phyloP scores from a whole-genome alignment of 2,797 vertebrate genomes.

The Propithecus perrieri region DNA sequence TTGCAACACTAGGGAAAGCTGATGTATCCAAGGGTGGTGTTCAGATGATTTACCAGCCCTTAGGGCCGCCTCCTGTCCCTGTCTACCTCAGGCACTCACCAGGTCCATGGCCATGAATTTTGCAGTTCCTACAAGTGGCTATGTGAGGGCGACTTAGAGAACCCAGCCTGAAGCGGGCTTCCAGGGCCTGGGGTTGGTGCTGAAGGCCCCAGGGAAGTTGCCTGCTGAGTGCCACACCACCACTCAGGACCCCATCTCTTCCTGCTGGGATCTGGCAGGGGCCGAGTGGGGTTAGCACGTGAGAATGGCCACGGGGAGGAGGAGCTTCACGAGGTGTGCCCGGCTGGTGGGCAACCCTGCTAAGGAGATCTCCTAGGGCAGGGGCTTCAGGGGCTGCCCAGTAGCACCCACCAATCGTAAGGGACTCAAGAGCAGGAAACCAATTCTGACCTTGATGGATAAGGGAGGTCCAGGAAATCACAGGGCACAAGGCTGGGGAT shows the following conservation, averaged over 20 bases:
- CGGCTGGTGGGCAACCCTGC: neutral
- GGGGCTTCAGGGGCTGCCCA: rapidly evolving
- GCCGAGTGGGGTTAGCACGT: rapidly evolving
- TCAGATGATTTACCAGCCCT: neutral
- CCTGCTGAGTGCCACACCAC: rapidly evolving
- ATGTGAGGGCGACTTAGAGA: neutral
- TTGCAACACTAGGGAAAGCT: neutral
- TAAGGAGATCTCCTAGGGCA: neutral
- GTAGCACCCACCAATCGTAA: neutral
- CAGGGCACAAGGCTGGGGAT: neutral
- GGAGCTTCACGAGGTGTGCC: neutral
- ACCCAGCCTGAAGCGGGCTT: rapidly evolving
- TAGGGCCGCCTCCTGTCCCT: neutral
- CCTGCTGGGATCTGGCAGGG: rapidly evolving
- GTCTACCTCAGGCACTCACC: no score
- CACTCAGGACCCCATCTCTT: neutral
- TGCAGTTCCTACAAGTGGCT: neutral
- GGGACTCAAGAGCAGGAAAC: neutral
- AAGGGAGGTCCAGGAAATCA: neutral
- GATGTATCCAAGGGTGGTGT: neutral
- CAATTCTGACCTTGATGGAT: neutral
- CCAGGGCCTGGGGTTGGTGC: neutral
- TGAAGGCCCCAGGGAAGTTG: neutral
- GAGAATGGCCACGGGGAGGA: rapidly evolving
- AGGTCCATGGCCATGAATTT: neutral